phyloP scores from a whole-genome alignment of 2,797 vertebrate species.

The Pseudopleuronectes americanus region DNA sequence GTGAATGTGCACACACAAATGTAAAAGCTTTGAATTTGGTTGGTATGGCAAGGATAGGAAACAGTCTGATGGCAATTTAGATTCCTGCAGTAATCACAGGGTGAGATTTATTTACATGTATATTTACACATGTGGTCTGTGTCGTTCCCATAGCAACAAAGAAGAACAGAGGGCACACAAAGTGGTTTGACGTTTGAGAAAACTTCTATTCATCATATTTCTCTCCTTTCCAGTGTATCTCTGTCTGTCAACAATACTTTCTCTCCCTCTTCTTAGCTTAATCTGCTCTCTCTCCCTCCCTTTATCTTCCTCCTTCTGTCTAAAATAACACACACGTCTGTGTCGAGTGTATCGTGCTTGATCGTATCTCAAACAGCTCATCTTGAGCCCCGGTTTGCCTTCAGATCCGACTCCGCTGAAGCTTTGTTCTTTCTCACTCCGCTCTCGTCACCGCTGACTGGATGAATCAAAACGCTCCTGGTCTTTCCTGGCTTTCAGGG shows the following conservation, averaged over 20 bases:
- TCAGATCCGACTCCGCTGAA: conserved; percentile 42
- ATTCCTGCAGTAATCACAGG: conserved; percentile 46
- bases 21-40: conserved; percentile 29
- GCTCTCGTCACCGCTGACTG: conserved; percentile 28
- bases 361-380: conserved; percentile 52
- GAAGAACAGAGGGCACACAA: conserved; percentile 30
- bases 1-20: background rate
- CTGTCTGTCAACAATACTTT: conserved; percentile 26
- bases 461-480: conserved; percentile 48
- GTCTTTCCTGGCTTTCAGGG: conserved; percentile 32
- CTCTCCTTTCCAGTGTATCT: conserved; percentile 10
- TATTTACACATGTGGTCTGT: conserved; percentile 38
- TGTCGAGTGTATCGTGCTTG: conserved; percentile 39
- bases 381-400: conserved; percentile 46
- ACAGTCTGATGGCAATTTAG: conserved; percentile 22
- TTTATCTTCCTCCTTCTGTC: conserved; percentile 10
- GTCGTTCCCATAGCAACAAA: conserved; percentile 72
- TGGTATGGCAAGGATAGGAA: conserved; percentile 1
- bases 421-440: conserved; percentile 54
- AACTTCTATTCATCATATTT: conserved; percentile 38
- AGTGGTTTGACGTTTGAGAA: conserved; percentile 39
- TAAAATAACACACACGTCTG: conserved; percentile 38
- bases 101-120: conserved; percentile 34
- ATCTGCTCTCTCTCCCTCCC: conserved; percentile 11
- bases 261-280: conserved; percentile 10